Base-by-base conservation (phyloP, 2,113 vertebrate genomes). In the Vombatus ursinus region DNA sequence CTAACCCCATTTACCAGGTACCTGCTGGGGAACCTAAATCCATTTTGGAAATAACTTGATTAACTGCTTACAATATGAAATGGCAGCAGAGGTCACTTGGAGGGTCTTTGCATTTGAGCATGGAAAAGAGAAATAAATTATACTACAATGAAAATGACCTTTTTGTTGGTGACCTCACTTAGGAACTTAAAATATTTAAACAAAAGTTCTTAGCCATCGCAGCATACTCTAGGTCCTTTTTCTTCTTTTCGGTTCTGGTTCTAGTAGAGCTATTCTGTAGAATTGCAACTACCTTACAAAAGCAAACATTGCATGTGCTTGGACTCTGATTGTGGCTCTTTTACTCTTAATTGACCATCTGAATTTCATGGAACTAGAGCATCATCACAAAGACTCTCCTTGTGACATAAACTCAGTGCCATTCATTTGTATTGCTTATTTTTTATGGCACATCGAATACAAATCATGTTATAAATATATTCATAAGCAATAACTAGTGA, bases 1-100 rank as follows among this genome's bases (percentile, higher is more conserved):
- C 98, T 99, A 98, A 99, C 98, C 99, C 98, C 98, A 95, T 96
- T 96, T 98, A 98, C 96, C 97, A 97, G 31, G 57, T 95, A 61
- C 51, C 94, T 96, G 91, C 95, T 49, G 95, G 97, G 97, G 97
- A 61, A 97, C 95, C 84, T 48, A 0, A 84, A 48, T 10, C 19
- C 44, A 9, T 50, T 31, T 16, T 54, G n/a, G 68, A 84, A 84
- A 84, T 84, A 84, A 84, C 68, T 84, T 84, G 16, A 84, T 84
- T 84, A 84, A 84, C 68, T 44, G 16, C 68, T 84, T 84, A 44
- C 7, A 84, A 23, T 44, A 22, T 84, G 37, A 84, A 84, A 84
- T 84, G 68, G 37, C 19, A 44, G 37, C n/a, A 84, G n/a, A 84
- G n/a, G 68, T 84, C 68, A 84, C 68, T 44, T 44, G 68, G n/a